A percentile compares a stretch with the other conserved stretches of the same genome.
Conservation (phyloP, 2,113 vertebrate species). For the Hymenochirus boettgeri region DNA sequence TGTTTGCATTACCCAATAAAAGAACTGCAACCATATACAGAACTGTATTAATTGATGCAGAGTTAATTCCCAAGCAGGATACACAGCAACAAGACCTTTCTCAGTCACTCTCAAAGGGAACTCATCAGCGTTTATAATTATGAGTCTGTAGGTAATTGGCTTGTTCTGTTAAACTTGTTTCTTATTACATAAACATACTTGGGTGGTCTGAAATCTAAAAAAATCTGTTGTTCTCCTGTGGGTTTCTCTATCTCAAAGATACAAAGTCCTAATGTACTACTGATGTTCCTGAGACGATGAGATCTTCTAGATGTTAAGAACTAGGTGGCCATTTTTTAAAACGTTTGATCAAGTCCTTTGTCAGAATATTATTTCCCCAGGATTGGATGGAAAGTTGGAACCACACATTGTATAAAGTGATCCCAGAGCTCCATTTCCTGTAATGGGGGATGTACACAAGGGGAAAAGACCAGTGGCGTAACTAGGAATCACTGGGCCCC, state of each 20-base stretch:
- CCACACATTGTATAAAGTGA: too few species aligned
- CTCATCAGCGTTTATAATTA: conserved; percentile 6
- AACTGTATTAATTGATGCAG: not conserved
- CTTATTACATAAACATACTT: not conserved
- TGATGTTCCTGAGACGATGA: not conserved
- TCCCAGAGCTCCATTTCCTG: too few species aligned
- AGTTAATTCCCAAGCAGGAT: not conserved
- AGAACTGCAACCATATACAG: not conserved
- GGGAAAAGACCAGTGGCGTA: too few species aligned
- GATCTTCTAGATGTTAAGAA: too few species aligned
- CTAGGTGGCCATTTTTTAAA: too few species aligned
- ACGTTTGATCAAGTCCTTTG: too few species aligned
- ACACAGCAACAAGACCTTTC: not conserved
- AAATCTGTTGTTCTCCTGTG: conserved; percentile 1
- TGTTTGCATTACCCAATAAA: not conserved
- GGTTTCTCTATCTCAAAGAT: not conserved
- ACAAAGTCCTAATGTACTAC: not conserved
- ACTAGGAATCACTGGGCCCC: too few species aligned
- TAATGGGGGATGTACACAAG: too few species aligned
- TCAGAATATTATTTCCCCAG: too few species aligned
- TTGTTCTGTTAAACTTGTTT: conserved; percentile 6
- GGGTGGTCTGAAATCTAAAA: conserved; percentile 13
- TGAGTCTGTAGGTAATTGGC: conserved; percentile 3
- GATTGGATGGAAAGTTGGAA: too few species aligned
- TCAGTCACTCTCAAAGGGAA: not conserved